Evolutionary conservation across 2,797 vertebrate genomes (phyloP).

Genomic region (Artibeus lituratus): DNA sequence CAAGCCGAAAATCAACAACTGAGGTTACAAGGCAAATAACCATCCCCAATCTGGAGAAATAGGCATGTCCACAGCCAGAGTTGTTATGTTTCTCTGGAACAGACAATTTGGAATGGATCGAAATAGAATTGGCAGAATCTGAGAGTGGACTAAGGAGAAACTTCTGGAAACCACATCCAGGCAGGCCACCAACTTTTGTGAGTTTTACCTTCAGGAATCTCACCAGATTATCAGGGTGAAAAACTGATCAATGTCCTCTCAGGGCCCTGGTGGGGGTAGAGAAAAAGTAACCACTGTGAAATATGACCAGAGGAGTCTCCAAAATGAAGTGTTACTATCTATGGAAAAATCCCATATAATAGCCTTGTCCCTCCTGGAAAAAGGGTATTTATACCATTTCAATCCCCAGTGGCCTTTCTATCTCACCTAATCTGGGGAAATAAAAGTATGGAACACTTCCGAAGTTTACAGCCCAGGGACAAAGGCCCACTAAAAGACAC

Average conservation of each 20-base stretch:
- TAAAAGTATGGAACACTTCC: neutral
- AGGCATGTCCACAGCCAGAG: neutral
- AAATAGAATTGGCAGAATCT: neutral
- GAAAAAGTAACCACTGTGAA: neutral
- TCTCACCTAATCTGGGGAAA: neutral
- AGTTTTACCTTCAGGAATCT: neutral
- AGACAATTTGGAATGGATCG: neutral
- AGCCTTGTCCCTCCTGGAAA: neutral
- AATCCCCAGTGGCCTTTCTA: neutral
- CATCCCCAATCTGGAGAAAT: neutral
- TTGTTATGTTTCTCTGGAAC: neutral
- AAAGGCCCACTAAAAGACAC: neutral
- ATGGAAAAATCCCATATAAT: neutral
- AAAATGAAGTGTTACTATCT: neutral
- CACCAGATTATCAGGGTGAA: neutral
- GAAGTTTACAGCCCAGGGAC: neutral
- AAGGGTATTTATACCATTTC: neutral
- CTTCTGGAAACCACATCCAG: neutral
- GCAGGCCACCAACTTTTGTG: neutral
- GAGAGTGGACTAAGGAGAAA: neutral
- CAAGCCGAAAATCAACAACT: neutral
- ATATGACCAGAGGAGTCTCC: neutral
- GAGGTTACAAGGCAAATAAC: neutral
- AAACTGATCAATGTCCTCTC: neutral
- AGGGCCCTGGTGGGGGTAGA: neutral